These are phyloP conservation scores for Ceratothoa steindachneri DNA, from an alignment of 2,888 invertebrate species.

Conservation along the genomic window DNA sequence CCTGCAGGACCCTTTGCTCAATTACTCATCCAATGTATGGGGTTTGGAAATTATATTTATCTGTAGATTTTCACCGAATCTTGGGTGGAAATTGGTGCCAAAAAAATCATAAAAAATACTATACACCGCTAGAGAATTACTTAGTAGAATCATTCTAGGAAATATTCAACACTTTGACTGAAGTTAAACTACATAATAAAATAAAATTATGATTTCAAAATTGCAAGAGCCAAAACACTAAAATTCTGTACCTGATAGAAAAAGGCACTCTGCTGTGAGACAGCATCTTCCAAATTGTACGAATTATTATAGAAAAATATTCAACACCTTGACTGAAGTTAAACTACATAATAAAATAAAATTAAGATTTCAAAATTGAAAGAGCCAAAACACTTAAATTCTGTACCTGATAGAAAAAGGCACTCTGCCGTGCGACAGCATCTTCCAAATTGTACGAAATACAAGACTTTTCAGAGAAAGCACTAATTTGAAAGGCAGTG, in stretches of 20 bases:
- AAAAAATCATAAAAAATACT: too few species aligned
- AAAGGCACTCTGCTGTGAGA: slow-evolving; percentile 39
- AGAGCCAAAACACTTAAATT: too few species aligned
- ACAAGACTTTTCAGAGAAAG: neutral
- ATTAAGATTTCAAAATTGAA: neutral
- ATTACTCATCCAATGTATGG: too few species aligned
- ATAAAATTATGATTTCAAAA: neutral
- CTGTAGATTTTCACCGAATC: too few species aligned
- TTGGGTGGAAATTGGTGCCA: too few species aligned
- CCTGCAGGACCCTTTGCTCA: too few species aligned
- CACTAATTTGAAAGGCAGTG: neutral
- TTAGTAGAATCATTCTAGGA: too few species aligned
- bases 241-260: slow-evolving; percentile 47
- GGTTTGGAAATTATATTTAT: too few species aligned
- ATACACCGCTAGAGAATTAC: too few species aligned
- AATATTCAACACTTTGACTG: neutral
- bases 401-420: slow-evolving; percentile 47
- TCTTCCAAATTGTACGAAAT: slow-evolving; percentile 35
- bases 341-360: neutral
- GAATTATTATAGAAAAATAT: too few species aligned
- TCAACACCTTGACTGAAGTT: too few species aligned
- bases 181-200: neutral
- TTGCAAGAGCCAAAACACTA: too few species aligned
- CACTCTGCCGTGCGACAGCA: slow-evolving; percentile 39
- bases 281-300: slow-evolving; percentile 35